Evolutionary conservation across 30 jellyfish, hydroid and myxozoan genomes (phyloP).

Genomic region (Nemopilema nomurai): DNA sequence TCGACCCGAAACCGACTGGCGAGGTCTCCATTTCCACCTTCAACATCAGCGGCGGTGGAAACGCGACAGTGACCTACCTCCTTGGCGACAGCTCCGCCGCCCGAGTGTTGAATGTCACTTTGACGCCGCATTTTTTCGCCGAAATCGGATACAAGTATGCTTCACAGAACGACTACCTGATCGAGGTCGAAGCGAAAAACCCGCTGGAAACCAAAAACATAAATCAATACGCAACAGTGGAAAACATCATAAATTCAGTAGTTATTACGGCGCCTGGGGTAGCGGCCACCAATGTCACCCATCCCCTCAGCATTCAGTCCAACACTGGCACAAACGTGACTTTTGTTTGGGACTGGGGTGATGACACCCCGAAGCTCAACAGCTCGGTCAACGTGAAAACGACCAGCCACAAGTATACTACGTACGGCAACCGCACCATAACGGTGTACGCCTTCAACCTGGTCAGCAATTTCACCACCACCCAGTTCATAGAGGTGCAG

Average conservation of each 20-base stretch:
- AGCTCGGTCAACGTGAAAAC: constrained; percentile 42
- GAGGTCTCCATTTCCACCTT: constrained; percentile 32
- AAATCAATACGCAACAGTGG: constrained; percentile 69
- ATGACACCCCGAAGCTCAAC: constrained; percentile 40
- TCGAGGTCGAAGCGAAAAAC: constrained; percentile 25
- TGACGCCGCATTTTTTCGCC: constrained; percentile 18
- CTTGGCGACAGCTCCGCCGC: constrained; percentile 52
- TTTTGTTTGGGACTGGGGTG: constrained; percentile 78
- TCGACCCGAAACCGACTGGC: constrained; percentile 63
- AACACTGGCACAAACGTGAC: constrained; percentile 76
- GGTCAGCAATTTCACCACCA: constrained; percentile 54
- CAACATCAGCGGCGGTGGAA: constrained; percentile 30
- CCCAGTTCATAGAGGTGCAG: constrained; percentile 54
- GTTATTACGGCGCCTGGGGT: constrained; percentile 55
- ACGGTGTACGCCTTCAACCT: constrained; percentile 55
- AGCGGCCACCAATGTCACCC: constrained; percentile 61
- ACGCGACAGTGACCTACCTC: constrained; percentile 32
- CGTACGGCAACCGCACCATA: constrained; percentile 85
- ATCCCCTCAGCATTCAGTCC: constrained; percentile 2
- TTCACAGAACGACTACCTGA: constrained; percentile 43
- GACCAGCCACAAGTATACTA: constrained; percentile 66
- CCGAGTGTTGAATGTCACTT: constrained; percentile 22
- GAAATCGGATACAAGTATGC: constrained; percentile 37
- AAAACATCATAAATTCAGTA: constrained; percentile 40
- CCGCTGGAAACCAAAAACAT: constrained; percentile 46